Evolutionary conservation across 2,797 vertebrate genomes (phyloP), one percentile per base, ranked within the genome.

Genomic region (Euthynnus affinis): DNA sequence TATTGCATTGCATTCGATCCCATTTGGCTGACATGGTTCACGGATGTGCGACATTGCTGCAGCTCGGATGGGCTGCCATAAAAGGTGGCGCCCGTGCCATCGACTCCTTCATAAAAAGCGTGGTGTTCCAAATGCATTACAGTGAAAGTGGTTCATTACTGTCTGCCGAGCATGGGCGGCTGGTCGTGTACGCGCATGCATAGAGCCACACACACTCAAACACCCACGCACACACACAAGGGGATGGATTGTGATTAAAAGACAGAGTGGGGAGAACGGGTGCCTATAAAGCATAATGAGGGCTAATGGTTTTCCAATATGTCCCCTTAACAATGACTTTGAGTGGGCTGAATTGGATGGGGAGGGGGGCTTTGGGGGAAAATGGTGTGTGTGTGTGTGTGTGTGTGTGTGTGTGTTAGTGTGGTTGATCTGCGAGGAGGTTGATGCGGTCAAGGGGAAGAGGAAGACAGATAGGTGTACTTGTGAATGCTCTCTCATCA

Each of bases 231-330:
- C 60, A 64, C 29, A 76, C 59, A 46, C 62, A 81, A 60, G 25
- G 60, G 73, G 62, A 74, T 58, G 68, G 78, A 85, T 85, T 88
- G 90, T 91, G 92, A 94, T 93, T 89, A 93, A 91, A 88, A 82
- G 82, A 71, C 73, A 85, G 84, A 85, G 80, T 78, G 78, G 73
- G 64, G 84, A 87, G 87, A 90, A 84, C 73, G 77, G 66, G 76
- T 60, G 67, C 80, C 89, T 84, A 92, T 93, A 94, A 94, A 94
- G 79, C 81, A 91, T 94, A 93, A 95, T 93, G 90, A 93, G 88
- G 60, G 70, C 84, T 94, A 93, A 95, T 93, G 90, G 93, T 92
- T 94, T 94, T 92, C 88, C 93, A 88, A 94, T 95, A 93, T 89
- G 88, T 90, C 83, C 88, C 60, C 78, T 92, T 90, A 91, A 92